Base-by-base conservation (phyloP, 2,888 invertebrate genomes). In the Strigamia crassipes region DNA sequence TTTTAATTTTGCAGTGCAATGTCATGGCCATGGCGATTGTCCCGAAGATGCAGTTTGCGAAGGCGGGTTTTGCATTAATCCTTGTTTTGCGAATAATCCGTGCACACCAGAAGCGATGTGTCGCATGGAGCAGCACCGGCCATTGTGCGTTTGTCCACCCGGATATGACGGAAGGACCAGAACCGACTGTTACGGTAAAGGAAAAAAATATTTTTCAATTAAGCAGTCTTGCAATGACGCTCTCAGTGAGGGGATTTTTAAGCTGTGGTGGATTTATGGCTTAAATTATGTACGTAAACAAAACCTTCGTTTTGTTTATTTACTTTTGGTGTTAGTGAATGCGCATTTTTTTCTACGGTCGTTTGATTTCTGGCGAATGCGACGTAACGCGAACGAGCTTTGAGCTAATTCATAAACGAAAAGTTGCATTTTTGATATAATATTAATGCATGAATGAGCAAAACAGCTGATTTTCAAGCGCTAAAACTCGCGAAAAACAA, bases 141-240 rank as follows among this genome's bases (percentile, higher is more conserved):
- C 85, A 18, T 83, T 84, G 23, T 85, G 85, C 51, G 83, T 84
- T 1, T 95, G 95, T 86, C 89, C 93, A 78, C 91, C 92, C 12
- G 94, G 93, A 85, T 94, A 93, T 88, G 91, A 91, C 84, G 94
- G 94, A 80, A 93, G 94, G 88, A 93, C 94, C 34, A 15, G 18
- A 56, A 81, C n/a, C 6, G 41, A 73, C 73, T 81, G 81, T 73
- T 81, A 34, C 41, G 81, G 81, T 81, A 81, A 27, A 2, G 56
- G 80, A 51, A n/a, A 18, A n/a, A n/a, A 79, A 0, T 12, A 41
- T 1, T 79, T 78, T 27, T 78, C 61, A 18, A 38, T 38, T 6
- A 38, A 6, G 38, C 38, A 38, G 38, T 38, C n/a, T 56, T 56
- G 56, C 56, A 56, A 56, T 18, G 56, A 18, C 56, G 56, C 18